Base-by-base conservation (phyloP, 2,113 vertebrate species). In the Syngnathoides biaculeatus region DNA sequence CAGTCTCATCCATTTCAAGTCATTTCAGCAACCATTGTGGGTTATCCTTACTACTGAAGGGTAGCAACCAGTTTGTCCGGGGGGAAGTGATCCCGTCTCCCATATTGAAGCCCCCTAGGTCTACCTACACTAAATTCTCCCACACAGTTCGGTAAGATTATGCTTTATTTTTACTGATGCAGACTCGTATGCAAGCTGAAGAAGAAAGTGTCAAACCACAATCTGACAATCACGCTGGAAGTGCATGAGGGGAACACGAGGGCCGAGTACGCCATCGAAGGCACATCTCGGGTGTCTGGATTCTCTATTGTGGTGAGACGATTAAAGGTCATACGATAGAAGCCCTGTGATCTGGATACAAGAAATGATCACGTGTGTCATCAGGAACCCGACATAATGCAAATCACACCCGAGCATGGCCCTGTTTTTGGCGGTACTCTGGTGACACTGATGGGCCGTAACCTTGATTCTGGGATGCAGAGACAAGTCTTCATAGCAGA, bases 301-400 rank as follows among this genome's bases (percentile, higher is more conserved):
- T 95, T 98, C 53, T 47, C 77, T 56, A 94, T 96, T 2, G 86
- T 96, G 94, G 97, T 99, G 85, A 60, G 71, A 68, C 56, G 13
- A 5, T 12, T 0, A n/a, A 20, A 2, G 15, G 26, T 61, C 40
- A 57, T 42, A 19, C 17, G 39, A 26, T 45, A 56, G 10, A 57
- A 57, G 26, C 14, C 22, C 26, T 30, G 55, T 62, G 22, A 60
- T 38, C 0, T 20, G 15, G 13, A 43, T 24, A 15, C 13, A 60
- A 60, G 30, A 9, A 30, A n/a, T 40, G 14, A 20, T 27, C 63
- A 0, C 22, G 20, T 35, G 8, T 79, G 26, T 38, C 7, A 80
- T 52, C 81, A 99, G 97, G 92, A 91, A 12, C 95, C 96, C 2
- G 67, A 7, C 26, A 50, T 98, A 77, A 92, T 76, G 19, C 68